phyloP scores from a whole-genome alignment of 2,888 invertebrate species.

The Notocelia uddmanniana region DNA sequence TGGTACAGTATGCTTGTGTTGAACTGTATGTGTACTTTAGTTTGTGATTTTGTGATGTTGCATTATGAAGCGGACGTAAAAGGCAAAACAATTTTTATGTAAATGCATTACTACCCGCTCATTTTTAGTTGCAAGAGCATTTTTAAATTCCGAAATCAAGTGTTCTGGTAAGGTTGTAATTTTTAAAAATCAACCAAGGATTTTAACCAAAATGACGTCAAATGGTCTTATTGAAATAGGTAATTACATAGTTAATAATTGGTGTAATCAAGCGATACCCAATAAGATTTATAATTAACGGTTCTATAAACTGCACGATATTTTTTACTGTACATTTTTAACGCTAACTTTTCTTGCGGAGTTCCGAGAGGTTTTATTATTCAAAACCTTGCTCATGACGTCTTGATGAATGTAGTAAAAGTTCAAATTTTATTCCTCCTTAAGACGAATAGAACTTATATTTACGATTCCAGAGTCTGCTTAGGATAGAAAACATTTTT shows the following conservation, averaged over 20 bases:
- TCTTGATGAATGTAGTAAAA: conserved; percentile 50
- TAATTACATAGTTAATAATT: no score
- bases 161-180: no score
- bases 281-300: conserved; percentile 33
- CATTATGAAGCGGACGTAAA: no score
- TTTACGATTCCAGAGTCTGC: conserved; percentile 41
- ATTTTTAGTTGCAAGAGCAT: no score
- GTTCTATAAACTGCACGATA: conserved; percentile 23
- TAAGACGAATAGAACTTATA: conserved; percentile 45
- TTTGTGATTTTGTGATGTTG: not conserved
- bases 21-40: conserved; percentile 9
- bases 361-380: conserved; percentile 44
- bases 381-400: conserved; percentile 49
- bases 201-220: no score
- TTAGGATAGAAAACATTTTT: conserved; percentile 1
- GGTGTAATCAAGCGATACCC: no score
- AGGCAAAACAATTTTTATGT: no score
- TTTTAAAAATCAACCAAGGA: no score
- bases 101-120: no score
- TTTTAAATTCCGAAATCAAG: no score
- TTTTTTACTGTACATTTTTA: conserved; percentile 21
- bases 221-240: not conserved
- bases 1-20: conserved; percentile 2
- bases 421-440: conserved; percentile 48
- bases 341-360: conserved; percentile 14